Evolutionary conservation across 1,140 invertebrate species (phyloP).

Genomic region (Zaprionus camerounensis): DNA sequence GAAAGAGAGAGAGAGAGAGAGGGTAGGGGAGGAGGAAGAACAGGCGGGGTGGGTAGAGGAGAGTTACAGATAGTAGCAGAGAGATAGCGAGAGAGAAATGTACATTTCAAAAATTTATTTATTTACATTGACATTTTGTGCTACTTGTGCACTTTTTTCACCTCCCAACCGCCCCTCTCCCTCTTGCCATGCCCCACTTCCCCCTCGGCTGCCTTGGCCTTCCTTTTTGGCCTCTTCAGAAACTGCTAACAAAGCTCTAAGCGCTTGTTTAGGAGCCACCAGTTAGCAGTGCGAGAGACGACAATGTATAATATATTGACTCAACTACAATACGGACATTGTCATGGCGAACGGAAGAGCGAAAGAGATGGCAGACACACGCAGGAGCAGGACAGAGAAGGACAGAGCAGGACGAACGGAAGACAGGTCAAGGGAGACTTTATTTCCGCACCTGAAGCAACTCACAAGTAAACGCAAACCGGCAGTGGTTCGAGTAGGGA

Average conservation of each 20-base stretch:
- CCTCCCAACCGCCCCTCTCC: background rate
- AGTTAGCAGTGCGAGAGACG: slow-evolving; percentile 48
- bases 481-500: slow-evolving; percentile 31
- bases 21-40: background rate
- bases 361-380: background rate
- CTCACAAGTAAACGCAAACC: slow-evolving; percentile 40
- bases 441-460: slow-evolving; percentile 77
- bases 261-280: slow-evolving; percentile 62
- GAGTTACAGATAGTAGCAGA: slow-evolving; percentile 30
- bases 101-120: slow-evolving; percentile 80
- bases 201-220: background rate
- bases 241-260: slow-evolving; percentile 80
- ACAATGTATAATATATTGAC: slow-evolving; percentile 82
- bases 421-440: slow-evolving; percentile 75
- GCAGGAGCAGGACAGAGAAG: background rate
- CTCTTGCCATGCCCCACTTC: background rate
- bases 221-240: slow-evolving; percentile 56
- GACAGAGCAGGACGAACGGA: slow-evolving; percentile 40
- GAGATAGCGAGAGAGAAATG: slow-evolving; percentile 56
- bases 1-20: background rate
- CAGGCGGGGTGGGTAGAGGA: background rate
- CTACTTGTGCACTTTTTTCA: slow-evolving; percentile 73
- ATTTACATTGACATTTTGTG: slow-evolving; percentile 81
- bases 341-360: slow-evolving; percentile 71
- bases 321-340: slow-evolving; percentile 81